Conservation (phyloP, 2,113 vertebrate genomes). For the Aspiorhynchus laticeps region DNA sequence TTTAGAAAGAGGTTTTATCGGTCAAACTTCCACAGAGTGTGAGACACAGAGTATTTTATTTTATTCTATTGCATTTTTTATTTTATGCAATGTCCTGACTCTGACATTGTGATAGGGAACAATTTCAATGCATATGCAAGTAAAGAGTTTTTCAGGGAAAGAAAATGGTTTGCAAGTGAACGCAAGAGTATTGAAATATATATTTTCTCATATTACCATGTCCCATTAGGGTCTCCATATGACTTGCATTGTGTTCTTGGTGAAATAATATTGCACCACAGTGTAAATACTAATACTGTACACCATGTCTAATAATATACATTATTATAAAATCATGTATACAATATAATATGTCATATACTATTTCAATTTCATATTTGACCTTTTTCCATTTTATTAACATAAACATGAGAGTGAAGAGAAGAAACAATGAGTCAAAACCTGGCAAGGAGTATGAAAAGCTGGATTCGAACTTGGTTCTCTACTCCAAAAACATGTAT, state of each 20-base stretch:
- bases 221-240: not conserved
- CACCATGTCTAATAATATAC: not conserved
- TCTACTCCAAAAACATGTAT: not conserved
- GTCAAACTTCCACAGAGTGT: not conserved
- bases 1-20: not conserved
- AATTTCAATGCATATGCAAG: not conserved
- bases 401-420: not conserved
- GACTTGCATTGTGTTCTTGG: not conserved
- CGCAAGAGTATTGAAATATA: not conserved
- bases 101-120: not conserved
- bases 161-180: not conserved
- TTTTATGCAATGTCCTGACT: not conserved
- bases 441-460: not conserved
- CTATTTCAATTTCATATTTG: not conserved
- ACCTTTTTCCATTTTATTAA: not conserved
- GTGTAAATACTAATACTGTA: not conserved
- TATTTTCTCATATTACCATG: not conserved
- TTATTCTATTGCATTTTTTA: not conserved
- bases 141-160: not conserved
- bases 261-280: not conserved
- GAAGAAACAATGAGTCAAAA: not conserved
- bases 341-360: not conserved
- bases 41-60: not conserved
- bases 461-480: not conserved
- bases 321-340: not conserved